Conservation (phyloP, 1,140 invertebrate genomes). For the Diprion similis region DNA sequence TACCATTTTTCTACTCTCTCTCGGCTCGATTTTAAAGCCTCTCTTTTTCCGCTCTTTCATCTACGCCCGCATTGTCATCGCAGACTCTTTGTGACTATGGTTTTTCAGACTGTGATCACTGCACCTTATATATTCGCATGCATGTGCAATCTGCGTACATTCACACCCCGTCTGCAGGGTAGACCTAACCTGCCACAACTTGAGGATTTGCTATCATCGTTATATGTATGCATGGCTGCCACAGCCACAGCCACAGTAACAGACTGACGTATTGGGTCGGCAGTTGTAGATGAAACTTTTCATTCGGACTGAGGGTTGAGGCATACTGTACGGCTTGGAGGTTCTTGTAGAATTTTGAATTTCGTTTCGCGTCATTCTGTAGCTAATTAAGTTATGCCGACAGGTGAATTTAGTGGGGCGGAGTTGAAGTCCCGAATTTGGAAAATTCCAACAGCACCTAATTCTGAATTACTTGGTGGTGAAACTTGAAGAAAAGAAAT, state of each 20-base stretch:
- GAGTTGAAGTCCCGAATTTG: too few species aligned
- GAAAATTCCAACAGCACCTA: too few species aligned
- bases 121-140: not conserved
- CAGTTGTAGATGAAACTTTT: not conserved
- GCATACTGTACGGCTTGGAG: too few species aligned
- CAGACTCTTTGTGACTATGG: not conserved
- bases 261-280: not conserved
- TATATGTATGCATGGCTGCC: not conserved
- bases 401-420: too few species aligned
- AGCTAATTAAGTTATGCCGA: too few species aligned
- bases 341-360: too few species aligned
- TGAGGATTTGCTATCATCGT: not conserved
- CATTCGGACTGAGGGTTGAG: too few species aligned
- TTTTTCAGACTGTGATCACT: not conserved
- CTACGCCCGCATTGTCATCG: not conserved
- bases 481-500: too few species aligned
- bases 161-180: not conserved
- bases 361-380: too few species aligned
- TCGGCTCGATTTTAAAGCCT: not conserved
- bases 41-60: not conserved
- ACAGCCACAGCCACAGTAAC: not conserved
- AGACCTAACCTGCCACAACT: not conserved
- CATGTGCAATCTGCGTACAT: not conserved
- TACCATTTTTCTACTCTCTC: not conserved
- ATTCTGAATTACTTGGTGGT: too few species aligned